These are phyloP conservation scores for Beris morrisii DNA, from an alignment of 2,888 invertebrate species.

Conservation along the genomic window DNA sequence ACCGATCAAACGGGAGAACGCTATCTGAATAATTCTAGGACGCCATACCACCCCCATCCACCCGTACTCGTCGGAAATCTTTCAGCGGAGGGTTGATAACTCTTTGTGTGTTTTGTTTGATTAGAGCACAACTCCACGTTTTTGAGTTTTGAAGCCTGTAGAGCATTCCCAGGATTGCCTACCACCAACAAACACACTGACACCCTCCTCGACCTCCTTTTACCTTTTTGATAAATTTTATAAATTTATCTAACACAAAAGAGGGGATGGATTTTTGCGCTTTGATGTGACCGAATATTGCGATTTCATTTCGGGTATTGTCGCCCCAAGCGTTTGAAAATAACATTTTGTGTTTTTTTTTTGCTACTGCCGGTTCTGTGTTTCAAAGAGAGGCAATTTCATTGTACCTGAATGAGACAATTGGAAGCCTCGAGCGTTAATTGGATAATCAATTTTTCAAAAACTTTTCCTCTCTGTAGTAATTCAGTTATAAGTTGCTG, in stretches of 20 bases:
- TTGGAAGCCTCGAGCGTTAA: too few species aligned
- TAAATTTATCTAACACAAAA: background rate
- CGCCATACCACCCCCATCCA: slow-evolving; percentile 5
- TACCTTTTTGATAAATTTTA: slow-evolving; percentile 1
- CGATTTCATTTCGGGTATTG: slow-evolving; percentile 27
- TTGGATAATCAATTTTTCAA: too few species aligned
- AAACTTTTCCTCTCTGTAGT: too few species aligned
- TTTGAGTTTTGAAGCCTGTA: background rate
- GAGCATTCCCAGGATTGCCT: too few species aligned
- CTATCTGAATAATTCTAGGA: slow-evolving; percentile 1
- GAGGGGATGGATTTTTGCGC: slow-evolving; percentile 16
- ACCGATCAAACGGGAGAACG: slow-evolving; percentile 4
- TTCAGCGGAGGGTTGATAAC: background rate
- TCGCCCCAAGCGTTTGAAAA: slow-evolving; percentile 17
- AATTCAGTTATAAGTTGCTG: too few species aligned
- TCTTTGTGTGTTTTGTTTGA: background rate
- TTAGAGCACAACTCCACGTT: background rate
- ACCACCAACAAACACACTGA: too few species aligned
- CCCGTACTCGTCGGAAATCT: background rate
- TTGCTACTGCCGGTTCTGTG: background rate
- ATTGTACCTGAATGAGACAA: too few species aligned
- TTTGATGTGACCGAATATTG: slow-evolving; percentile 37
- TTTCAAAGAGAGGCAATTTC: too few species aligned
- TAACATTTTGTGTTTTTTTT: slow-evolving; percentile 10
- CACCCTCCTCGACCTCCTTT: too few species aligned